phyloP scores from a whole-genome alignment of 2,113 vertebrate genomes.

The Noturus placidus region DNA sequence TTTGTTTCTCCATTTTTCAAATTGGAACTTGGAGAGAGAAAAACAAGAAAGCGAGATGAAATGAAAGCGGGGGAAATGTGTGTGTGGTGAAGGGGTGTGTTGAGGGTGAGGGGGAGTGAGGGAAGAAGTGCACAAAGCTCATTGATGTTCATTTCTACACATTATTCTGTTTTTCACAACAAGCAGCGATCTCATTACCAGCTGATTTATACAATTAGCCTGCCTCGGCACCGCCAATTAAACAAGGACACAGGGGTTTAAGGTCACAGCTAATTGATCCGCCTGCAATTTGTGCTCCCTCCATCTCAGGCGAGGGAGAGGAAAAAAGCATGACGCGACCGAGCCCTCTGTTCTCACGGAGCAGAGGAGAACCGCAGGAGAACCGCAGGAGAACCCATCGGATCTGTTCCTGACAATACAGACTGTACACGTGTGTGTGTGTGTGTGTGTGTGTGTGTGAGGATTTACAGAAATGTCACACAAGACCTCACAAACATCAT shows the following conservation, averaged over 20 bases:
- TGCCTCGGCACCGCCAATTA: conserved; percentile 81
- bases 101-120: conserved; percentile 8
- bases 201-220: conserved; percentile 84
- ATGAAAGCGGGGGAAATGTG: conserved; percentile 11
- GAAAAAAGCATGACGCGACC: conserved; percentile 54
- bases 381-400: conserved; percentile 22
- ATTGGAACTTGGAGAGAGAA: neutral
- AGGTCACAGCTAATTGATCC: conserved; percentile 84
- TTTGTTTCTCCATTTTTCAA: conserved; percentile 9
- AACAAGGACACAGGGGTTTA: conserved; percentile 83
- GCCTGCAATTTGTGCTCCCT: conserved; percentile 77
- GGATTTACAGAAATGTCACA: neutral
- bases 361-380: neutral
- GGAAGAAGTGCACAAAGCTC: conserved; percentile 50
- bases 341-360: neutral
- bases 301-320: conserved; percentile 59
- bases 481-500: neutral
- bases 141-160: conserved; percentile 74
- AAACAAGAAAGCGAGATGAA: neutral
- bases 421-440: neutral
- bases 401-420: too few species aligned
- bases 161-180: conserved; percentile 83
- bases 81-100: neutral
- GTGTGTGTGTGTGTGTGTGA: neutral
- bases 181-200: conserved; percentile 84